Evolutionary conservation across 2,888 invertebrate genomes (phyloP).

Genomic region (Protodeltote pygarga): DNA sequence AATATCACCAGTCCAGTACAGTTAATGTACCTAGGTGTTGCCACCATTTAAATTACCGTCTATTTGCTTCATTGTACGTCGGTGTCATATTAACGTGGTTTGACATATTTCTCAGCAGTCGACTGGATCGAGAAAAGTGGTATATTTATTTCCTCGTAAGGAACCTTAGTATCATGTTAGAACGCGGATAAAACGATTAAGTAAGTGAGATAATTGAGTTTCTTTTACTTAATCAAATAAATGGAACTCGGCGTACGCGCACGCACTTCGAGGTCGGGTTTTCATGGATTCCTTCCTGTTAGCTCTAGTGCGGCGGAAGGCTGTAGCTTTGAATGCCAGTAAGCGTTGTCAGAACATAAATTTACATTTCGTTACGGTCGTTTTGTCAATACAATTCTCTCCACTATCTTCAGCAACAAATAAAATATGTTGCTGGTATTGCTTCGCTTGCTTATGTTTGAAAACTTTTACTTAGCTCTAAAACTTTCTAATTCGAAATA

Average conservation of each 20-base stretch:
- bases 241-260: slow-evolving; percentile 11
- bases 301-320: slow-evolving; percentile 42
- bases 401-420: slow-evolving; percentile 48
- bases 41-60: slow-evolving; percentile 46
- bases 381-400: slow-evolving; percentile 54
- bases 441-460: slow-evolving; percentile 36
- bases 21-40: slow-evolving; percentile 44
- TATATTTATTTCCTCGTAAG: slow-evolving; percentile 28
- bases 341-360: slow-evolving; percentile 52
- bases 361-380: slow-evolving; percentile 56
- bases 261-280: slow-evolving; percentile 17
- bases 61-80: slow-evolving; percentile 42
- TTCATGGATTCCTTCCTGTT: slow-evolving; percentile 53
- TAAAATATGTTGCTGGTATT: slow-evolving; percentile 46
- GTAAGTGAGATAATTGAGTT: slow-evolving; percentile 28
- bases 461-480: slow-evolving; percentile 52
- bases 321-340: slow-evolving; percentile 48
- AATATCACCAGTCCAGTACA: slow-evolving; percentile 45
- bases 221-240: slow-evolving; percentile 40
- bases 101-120: slow-evolving; percentile 43
- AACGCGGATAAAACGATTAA: slow-evolving; percentile 40
- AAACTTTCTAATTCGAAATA: slow-evolving; percentile 56
- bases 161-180: slow-evolving; percentile 32
- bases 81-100: slow-evolving; percentile 30
- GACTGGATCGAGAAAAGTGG: slow-evolving; percentile 28